These are phyloP conservation scores for Eulemur rubriventer DNA, from an alignment of 2,797 vertebrate species.

Conservation along the genomic window DNA sequence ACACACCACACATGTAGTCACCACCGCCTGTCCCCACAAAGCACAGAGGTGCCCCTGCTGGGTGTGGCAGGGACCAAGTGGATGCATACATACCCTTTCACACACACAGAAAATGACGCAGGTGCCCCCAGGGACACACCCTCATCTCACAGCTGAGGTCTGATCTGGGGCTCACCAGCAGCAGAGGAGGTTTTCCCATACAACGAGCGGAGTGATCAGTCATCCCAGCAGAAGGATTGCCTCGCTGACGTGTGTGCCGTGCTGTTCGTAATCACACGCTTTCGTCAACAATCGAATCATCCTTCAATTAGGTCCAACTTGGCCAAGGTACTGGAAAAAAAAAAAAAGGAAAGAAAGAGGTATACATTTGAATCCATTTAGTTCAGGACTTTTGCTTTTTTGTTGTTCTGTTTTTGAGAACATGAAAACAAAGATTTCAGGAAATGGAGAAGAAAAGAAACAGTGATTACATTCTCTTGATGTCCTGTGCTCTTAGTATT, in stretches of 20 bases:
- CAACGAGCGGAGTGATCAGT: conserved; percentile 46
- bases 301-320: background rate
- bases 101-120: background rate
- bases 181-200: conserved; percentile 52
- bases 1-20: background rate
- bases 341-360: background rate
- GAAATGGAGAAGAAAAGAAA: background rate
- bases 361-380: background rate
- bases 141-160: conserved; percentile 72
- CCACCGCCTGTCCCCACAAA: background rate
- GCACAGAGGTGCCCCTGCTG: background rate
- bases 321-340: background rate
- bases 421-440: background rate
- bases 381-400: background rate
- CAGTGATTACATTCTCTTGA: background rate
- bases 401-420: background rate
- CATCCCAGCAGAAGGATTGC: background rate
- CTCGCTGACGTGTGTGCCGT: background rate
- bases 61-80: background rate
- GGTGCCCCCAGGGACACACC: conserved; percentile 8
- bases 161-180: conserved; percentile 62
- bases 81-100: background rate
- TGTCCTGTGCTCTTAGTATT: background rate
- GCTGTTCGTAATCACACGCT: background rate
- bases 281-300: conserved; percentile 29